phyloP scores from a whole-genome alignment of 2,797 vertebrate genomes.

The Heteromormyrus szaboi region DNA sequence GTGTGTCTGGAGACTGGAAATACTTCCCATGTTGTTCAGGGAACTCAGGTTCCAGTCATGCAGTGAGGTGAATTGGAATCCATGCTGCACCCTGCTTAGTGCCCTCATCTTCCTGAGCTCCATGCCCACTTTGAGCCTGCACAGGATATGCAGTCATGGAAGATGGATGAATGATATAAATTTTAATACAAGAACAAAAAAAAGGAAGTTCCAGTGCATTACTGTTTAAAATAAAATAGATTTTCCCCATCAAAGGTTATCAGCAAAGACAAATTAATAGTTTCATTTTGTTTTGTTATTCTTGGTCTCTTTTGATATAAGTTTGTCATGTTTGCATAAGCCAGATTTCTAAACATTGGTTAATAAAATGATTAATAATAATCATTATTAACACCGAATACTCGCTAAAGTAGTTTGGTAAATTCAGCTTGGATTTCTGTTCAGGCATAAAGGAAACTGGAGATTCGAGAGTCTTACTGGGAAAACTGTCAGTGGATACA shows the following conservation, averaged over 20 bases:
- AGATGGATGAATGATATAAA: neutral
- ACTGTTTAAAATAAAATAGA: neutral
- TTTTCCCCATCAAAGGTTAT: neutral
- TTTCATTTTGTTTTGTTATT: neutral
- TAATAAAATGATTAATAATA: neutral
- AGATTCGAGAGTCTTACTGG: slow-evolving; percentile 34
- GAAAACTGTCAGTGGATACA: slow-evolving; percentile 35
- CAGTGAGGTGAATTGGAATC: neutral
- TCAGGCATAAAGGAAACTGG: slow-evolving; percentile 56
- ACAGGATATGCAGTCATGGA: neutral
- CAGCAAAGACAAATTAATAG: neutral
- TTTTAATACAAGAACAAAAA: neutral
- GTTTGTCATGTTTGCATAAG: neutral
- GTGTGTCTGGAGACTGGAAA: neutral
- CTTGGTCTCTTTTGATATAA: neutral
- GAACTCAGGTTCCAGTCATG: neutral
- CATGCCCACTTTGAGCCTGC: neutral
- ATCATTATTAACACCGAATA: neutral
- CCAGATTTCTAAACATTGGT: neutral
- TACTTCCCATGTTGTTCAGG: neutral
- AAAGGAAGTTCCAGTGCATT: neutral
- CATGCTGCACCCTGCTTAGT: neutral
- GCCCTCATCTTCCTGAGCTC: neutral
- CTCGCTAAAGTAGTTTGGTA: neutral
- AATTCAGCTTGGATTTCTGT: slow-evolving; percentile 52